A percentile compares a stretch with the other conserved stretches of the same genome.
Evolutionary conservation across 2,797 vertebrate genomes (phyloP).

Genomic region (Pantherophis vulpinus): DNA sequence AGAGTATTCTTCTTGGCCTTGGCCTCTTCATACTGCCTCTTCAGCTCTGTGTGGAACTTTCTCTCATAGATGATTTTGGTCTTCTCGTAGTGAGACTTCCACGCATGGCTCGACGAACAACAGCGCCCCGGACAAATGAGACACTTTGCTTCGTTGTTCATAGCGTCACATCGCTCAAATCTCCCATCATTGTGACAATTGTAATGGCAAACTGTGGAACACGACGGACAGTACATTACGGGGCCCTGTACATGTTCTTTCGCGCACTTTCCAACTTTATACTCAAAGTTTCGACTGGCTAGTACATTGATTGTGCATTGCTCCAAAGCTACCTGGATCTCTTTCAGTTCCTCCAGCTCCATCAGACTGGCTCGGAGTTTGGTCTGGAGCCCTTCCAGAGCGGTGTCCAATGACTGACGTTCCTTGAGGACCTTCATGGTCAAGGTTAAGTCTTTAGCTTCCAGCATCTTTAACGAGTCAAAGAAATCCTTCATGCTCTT

Average conservation of each 20-base stretch:
- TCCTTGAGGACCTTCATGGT: too few species aligned
- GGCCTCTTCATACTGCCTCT: slow-evolving; percentile 39
- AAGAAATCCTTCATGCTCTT: too few species aligned
- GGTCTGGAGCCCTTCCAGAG: not conserved
- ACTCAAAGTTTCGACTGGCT: slow-evolving; percentile 20
- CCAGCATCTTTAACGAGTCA: too few species aligned
- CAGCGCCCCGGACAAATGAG: not conserved
- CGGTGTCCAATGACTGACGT: not conserved
- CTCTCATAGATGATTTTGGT: slow-evolving; percentile 1
- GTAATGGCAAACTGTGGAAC: slow-evolving; percentile 10
- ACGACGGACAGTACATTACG: not conserved
- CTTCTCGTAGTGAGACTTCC: slow-evolving; percentile 15
- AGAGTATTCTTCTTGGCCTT: not conserved
- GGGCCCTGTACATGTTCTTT: accelerated
- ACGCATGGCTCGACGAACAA: slow-evolving; percentile 18
- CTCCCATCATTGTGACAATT: not conserved
- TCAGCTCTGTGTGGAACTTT: slow-evolving; percentile 18
- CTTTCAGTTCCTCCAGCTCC: not conserved
- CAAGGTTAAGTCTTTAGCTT: too few species aligned
- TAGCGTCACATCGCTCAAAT: not conserved
- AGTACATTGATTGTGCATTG: not conserved
- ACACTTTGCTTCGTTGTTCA: not conserved
- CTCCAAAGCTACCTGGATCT: not conserved
- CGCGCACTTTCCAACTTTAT: not conserved
- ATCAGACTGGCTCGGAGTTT: not conserved